Conservation (phyloP, 2,888 invertebrate genomes). For the Creontiades dilutus region DNA sequence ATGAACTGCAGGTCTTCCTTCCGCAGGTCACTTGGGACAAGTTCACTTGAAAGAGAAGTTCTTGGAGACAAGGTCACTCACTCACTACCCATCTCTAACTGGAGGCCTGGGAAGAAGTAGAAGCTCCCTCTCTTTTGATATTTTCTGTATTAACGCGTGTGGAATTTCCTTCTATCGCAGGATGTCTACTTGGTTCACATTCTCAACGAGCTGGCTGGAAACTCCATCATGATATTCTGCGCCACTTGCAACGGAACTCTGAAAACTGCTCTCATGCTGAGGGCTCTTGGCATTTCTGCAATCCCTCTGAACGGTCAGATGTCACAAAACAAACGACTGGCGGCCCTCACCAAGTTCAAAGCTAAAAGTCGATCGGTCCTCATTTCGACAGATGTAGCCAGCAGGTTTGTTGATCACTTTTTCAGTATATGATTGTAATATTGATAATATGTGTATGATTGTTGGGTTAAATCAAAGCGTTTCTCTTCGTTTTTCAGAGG, state of each 20-base stretch:
- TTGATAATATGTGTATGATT: too few relatives aligned
- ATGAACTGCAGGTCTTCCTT: too few relatives aligned
- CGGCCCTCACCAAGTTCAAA: slow-evolving; percentile 97
- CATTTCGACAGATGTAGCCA: slow-evolving; percentile 99
- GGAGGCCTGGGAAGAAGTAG: too few relatives aligned
- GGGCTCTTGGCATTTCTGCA: slow-evolving; percentile 94
- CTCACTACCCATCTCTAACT: too few relatives aligned
- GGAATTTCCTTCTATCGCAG: too few relatives aligned
- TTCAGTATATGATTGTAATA: not conserved
- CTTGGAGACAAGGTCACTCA: too few relatives aligned
- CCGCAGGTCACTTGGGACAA: too few relatives aligned
- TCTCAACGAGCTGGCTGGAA: slow-evolving; percentile 95
- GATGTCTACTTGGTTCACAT: slow-evolving; percentile 97
- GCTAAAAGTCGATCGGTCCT: slow-evolving; percentile 95
- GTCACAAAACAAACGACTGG: slow-evolving; percentile 97
- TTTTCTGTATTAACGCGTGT: too few relatives aligned
- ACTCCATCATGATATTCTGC: slow-evolving; percentile 98
- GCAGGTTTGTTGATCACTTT: slow-evolving; percentile 85
- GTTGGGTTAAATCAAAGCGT: too few relatives aligned
- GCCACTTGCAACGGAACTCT: slow-evolving; percentile 96
- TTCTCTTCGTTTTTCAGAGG: slow-evolving; percentile 83
- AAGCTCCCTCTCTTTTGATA: too few relatives aligned
- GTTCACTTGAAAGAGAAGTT: too few relatives aligned
- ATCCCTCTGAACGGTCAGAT: slow-evolving; percentile 99
- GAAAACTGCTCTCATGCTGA: slow-evolving; percentile 91